Percentiles rank a stretch among this genome's conserved stretches.
Conservation (phyloP, 1,140 invertebrate genomes). For the Amphibalanus amphitrite region DNA sequence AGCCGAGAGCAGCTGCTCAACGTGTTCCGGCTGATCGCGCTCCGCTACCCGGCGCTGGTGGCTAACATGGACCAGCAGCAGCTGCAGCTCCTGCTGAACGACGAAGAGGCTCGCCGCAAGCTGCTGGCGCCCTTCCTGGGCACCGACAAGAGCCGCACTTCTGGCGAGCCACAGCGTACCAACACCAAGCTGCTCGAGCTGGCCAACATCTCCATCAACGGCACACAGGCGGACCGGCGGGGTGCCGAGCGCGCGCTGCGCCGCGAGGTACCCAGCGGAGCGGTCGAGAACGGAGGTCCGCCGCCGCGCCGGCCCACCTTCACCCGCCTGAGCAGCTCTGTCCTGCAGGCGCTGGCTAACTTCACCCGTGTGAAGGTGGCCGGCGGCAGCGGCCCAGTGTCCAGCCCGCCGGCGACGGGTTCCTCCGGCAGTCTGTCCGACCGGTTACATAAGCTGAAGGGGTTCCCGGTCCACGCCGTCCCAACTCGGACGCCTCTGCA, state of each 20-base stretch:
- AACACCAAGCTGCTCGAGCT: neutral
- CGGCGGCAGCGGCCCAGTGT: too few relatives aligned
- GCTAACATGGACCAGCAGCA: neutral
- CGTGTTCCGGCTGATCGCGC: conserved; percentile 7
- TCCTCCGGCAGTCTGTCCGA: neutral
- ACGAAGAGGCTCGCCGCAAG: neutral
- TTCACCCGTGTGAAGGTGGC: neutral
- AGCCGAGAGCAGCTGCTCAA: conserved; percentile 9
- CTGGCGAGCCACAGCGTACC: neutral
- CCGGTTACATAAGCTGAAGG: neutral
- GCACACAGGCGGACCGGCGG: neutral
- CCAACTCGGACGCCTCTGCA: neutral
- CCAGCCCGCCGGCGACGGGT: too few relatives aligned
- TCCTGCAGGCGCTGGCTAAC: neutral
- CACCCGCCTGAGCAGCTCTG: neutral
- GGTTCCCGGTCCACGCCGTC: too few relatives aligned
- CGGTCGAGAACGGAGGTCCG: too few relatives aligned
- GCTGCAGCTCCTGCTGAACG: neutral
- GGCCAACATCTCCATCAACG: neutral
- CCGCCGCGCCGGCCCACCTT: too few relatives aligned
- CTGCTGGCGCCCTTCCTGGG: neutral
- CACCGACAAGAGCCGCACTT: neutral
- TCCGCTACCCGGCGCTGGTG: neutral
- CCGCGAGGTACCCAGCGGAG: neutral
- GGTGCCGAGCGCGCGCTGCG: neutral